Conservation (phyloP, 2,113 vertebrate species). For the Campylorhamphus procurvoides region DNA sequence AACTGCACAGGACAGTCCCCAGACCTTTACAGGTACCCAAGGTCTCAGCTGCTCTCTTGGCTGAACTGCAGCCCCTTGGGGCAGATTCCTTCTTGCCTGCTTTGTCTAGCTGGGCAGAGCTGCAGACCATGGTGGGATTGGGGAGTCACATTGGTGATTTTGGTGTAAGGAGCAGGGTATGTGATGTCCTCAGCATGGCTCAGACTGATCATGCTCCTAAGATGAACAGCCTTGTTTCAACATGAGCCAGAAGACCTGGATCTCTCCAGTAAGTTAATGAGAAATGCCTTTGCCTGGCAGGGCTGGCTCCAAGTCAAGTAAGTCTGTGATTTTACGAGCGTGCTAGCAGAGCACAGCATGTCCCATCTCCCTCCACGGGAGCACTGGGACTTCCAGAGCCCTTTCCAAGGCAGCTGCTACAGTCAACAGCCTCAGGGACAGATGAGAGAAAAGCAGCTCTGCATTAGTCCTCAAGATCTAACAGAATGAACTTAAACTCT, state of each 20-base stretch:
- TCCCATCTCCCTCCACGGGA: accelerated
- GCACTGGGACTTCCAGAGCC: background rate
- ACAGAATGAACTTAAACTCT: background rate
- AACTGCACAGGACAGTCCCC: background rate
- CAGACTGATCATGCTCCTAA: background rate
- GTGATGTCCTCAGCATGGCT: background rate
- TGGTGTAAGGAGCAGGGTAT: background rate
- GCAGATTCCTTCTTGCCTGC: background rate
- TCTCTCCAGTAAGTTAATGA: background rate
- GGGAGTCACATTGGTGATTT: background rate
- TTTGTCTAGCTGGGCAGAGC: background rate
- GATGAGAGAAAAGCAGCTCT: background rate
- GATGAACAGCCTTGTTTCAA: background rate
- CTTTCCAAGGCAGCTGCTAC: background rate
- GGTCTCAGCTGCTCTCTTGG: background rate
- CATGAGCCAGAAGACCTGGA: background rate
- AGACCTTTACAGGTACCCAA: background rate
- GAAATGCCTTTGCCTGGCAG: background rate
- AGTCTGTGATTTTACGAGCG: background rate
- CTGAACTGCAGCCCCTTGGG: background rate
- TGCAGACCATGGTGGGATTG: background rate
- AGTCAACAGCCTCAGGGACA: background rate
- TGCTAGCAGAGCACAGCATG: background rate
- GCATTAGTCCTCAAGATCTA: background rate
- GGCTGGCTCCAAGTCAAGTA: accelerated